Evolutionary conservation across 2,113 vertebrate genomes (phyloP).

Genomic region (Mus pahari): DNA sequence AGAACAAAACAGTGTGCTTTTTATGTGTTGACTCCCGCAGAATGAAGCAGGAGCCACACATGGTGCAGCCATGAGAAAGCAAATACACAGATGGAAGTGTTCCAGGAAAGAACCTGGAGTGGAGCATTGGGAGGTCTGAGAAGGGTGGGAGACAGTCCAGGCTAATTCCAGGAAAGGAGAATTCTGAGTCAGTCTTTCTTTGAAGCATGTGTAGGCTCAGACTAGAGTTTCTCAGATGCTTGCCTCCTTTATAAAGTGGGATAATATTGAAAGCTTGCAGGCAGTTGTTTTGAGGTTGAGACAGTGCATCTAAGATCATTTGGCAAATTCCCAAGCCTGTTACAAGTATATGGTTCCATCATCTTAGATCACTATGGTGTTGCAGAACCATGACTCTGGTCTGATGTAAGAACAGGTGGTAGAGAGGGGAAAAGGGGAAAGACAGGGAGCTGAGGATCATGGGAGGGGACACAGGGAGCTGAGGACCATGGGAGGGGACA

Average conservation of each 20-base stretch:
- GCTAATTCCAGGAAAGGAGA: not conserved
- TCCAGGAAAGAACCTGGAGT: not conserved
- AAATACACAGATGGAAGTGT: not conserved
- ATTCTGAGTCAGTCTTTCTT: not conserved
- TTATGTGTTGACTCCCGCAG: not conserved
- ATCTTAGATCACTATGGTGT: not conserved
- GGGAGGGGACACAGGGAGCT: too few relatives aligned
- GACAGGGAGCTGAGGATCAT: not conserved
- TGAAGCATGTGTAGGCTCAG: not conserved
- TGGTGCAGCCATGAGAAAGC: not conserved
- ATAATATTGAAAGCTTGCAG: not conserved
- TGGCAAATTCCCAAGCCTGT: not conserved
- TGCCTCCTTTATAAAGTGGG: not conserved
- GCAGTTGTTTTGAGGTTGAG: conserved; percentile 26
- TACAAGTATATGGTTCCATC: not conserved
- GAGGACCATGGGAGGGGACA: too few relatives aligned
- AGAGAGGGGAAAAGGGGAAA: not conserved
- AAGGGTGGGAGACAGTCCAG: not conserved
- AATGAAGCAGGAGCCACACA: not conserved
- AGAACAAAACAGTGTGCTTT: not conserved
- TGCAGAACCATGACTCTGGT: not conserved
- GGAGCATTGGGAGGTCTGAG: accelerated
- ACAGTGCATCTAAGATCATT: not conserved
- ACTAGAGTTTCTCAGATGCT: not conserved
- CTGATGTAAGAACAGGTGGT: not conserved